These are phyloP conservation scores for Gortyna flavago DNA, from an alignment of 2,888 invertebrate genomes.

Conservation along the genomic window DNA sequence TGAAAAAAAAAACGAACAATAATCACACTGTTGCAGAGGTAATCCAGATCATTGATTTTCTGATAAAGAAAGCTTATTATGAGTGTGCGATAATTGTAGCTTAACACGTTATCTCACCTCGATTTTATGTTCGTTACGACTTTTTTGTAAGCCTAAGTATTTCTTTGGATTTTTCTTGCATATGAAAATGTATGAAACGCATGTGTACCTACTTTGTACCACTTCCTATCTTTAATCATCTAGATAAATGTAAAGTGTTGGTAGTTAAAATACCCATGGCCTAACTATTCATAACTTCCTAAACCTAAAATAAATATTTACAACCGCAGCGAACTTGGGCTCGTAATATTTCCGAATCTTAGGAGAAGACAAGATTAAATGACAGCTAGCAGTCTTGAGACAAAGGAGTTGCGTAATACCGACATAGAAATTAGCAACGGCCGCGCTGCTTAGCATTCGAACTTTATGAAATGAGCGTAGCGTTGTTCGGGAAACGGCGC, in stretches of 20 bases:
- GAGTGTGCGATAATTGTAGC: slow-evolving; percentile 28
- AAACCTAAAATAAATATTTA: slow-evolving; percentile 34
- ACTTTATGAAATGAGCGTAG: slow-evolving; percentile 33
- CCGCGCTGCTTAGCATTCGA: slow-evolving; percentile 4
- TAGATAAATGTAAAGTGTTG: neutral
- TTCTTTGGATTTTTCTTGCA: neutral
- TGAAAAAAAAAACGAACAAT: slow-evolving; percentile 12
- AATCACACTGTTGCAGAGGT: neutral
- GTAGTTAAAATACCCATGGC: slow-evolving; percentile 18
- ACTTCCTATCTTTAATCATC: neutral
- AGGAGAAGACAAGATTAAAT: slow-evolving; percentile 37
- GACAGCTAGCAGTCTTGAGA: slow-evolving; percentile 30
- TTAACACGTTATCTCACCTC: slow-evolving; percentile 36
- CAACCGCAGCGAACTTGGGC: neutral
- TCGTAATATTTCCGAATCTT: slow-evolving; percentile 37
- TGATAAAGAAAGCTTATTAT: slow-evolving; percentile 32
- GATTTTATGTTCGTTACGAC: slow-evolving; percentile 10
- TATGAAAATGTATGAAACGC: neutral
- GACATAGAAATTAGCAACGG: slow-evolving; percentile 30
- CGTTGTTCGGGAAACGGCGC: slow-evolving; percentile 20
- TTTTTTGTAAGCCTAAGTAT: slow-evolving; percentile 20
- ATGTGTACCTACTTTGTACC: neutral
- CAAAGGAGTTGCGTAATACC: slow-evolving; percentile 48
- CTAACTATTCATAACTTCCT: slow-evolving; percentile 28
- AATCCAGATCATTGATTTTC: slow-evolving; percentile 45